Base-by-base conservation (phyloP, 2,113 vertebrate genomes). In the Poecilia latipinna region DNA sequence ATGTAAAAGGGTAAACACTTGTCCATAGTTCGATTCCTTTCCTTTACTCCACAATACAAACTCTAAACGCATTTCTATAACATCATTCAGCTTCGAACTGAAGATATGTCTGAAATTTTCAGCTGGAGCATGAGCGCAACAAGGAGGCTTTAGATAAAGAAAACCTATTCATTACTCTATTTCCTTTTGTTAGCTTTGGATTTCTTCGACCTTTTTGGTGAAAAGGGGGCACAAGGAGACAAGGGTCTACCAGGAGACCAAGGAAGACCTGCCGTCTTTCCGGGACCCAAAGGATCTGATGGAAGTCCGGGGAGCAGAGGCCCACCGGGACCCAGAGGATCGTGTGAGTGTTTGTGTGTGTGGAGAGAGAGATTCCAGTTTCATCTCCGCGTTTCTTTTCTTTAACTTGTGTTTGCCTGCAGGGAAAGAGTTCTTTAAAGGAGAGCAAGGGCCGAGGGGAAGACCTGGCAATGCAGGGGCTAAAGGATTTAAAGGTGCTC, bases 401-500 rank as follows among this genome's bases (percentile, higher is more conserved):
- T 4, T 77, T 1, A 74, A 26, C 65, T 73, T 75, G 2, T 80
- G 1, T 74, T 31, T 90, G 39, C 24, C 77, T 86, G 26, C 48
- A 95, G 94, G 90, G 93, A 12, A 3, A 22, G 87, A 84, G 2
- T 31, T 39, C 63, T 93, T 88, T 54, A 93, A 82, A 64, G 94
- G 94, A 12, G 62, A 72, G 19, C 24, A 70, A 0, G 93, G 93
- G 3, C 33, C 10, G 1, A 74, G 73, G 37, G 93, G 93, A 62
- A 67, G 88, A 6, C 93, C 93, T 0, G 93, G 93, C 10, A 87
- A 61, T 3, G 86, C 80, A 12, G 95, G 95, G 37, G 29, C 0
- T 2, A 94, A 93, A 80, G 94, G 95, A 88, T 0, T 11, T 1
- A 94, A 93, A 93, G 95, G 94, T 94, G 68, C 33, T 62, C 13